These are phyloP conservation scores for Drosophila aldrichi DNA, from an alignment of 2,888 invertebrate species.

Conservation along the genomic window DNA sequence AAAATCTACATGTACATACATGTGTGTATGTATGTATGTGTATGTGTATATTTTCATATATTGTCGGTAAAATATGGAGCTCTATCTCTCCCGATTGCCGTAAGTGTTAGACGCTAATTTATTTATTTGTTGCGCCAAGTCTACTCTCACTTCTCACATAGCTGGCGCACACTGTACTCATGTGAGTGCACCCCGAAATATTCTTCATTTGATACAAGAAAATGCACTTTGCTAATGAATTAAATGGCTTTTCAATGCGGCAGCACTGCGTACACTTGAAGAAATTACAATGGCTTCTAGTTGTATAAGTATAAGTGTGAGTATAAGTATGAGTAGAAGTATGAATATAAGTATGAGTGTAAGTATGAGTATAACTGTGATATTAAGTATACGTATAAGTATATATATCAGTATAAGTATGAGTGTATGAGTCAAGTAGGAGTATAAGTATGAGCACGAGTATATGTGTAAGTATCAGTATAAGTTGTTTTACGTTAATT, in stretches of 20 bases:
- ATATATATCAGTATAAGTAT: too few relatives aligned
- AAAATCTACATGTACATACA: neutral
- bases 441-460: too few relatives aligned
- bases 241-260: constrained; percentile 58
- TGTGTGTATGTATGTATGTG: neutral
- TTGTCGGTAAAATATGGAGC: neutral
- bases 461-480: too few relatives aligned
- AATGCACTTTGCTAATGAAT: constrained; percentile 78
- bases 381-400: too few relatives aligned
- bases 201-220: constrained; percentile 60
- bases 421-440: too few relatives aligned
- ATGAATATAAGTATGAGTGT: neutral
- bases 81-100: neutral
- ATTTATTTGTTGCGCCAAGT: constrained; percentile 27
- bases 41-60: neutral
- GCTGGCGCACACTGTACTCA: constrained; percentile 33
- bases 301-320: neutral
- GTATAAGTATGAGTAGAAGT: neutral
- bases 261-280: constrained; percentile 26
- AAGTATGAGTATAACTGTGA: neutral
- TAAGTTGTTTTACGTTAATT: too few relatives aligned
- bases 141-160: constrained; percentile 45
- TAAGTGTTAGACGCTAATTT: constrained; percentile 38
- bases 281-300: neutral
- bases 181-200: constrained; percentile 21